Evolutionary conservation across 2,797 vertebrate species (phyloP).

Genomic region (Sibirionetta formosa): DNA sequence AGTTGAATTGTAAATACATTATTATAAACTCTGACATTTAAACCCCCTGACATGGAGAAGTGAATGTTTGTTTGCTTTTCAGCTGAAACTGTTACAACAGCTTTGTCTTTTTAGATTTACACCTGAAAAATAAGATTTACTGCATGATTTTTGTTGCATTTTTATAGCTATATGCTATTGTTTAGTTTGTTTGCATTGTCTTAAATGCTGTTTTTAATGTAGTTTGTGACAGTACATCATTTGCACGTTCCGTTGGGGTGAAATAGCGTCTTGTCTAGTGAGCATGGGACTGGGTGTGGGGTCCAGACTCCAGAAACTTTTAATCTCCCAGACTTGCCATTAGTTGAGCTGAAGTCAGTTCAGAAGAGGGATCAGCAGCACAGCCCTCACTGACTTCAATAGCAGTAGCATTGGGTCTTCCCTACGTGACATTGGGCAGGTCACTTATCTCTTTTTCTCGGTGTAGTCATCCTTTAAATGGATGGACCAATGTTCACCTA

Average conservation of each 20-base stretch:
- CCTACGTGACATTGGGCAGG: not conserved
- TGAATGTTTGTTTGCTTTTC: not conserved
- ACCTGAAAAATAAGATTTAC: not conserved
- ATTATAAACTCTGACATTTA: conserved; percentile 30
- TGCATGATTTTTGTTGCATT: not conserved
- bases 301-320: not conserved
- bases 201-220: not conserved
- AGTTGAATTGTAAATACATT: conserved; percentile 7
- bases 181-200: not conserved
- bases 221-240: not conserved
- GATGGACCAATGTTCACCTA: not conserved
- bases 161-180: not conserved
- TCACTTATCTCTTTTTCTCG: not conserved
- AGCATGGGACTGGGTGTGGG: not conserved
- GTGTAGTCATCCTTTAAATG: not conserved
- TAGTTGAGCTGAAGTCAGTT: not conserved
- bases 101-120: not conserved
- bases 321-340: not conserved
- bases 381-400: not conserved
- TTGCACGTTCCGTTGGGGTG: not conserved
- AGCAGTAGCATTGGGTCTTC: not conserved
- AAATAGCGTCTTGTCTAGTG: accelerated
- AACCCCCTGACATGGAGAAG: not conserved
- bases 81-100: not conserved
- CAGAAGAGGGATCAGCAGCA: not conserved